These are phyloP conservation scores for Pterostichus madidus DNA, from an alignment of 2,888 invertebrate species.

Conservation along the genomic window DNA sequence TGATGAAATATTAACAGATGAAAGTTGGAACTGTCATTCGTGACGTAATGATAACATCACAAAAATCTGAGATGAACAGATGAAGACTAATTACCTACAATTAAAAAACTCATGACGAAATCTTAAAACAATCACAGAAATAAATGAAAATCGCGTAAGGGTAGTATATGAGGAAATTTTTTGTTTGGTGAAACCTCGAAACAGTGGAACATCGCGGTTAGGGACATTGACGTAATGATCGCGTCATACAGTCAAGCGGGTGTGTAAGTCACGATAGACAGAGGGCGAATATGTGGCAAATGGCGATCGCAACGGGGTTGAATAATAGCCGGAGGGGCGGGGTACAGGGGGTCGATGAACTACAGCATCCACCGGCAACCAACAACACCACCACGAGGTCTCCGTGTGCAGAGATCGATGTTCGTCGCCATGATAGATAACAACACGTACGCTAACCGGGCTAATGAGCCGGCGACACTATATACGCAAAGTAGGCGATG, in stretches of 20 bases:
- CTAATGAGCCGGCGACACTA: conserved; percentile 29
- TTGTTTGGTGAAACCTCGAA: background rate
- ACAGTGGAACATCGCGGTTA: background rate
- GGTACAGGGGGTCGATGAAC: conserved; percentile 59
- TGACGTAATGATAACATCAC: conserved; percentile 32
- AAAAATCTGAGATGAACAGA: background rate
- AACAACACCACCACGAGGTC: conserved; percentile 36
- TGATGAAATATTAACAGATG: conserved; percentile 36
- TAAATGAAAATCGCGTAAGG: background rate
- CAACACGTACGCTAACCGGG: conserved; percentile 54
- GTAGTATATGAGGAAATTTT: background rate
- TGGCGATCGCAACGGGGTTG: conserved; percentile 54
- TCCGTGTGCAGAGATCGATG: conserved; percentile 49
- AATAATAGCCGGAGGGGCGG: conserved; percentile 6
- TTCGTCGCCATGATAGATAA: conserved; percentile 63
- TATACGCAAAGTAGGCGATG: conserved; percentile 27
- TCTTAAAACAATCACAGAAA: background rate
- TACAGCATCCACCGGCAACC: conserved; percentile 37
- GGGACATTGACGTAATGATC: background rate
- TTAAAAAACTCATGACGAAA: background rate
- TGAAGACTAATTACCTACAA: too few species aligned
- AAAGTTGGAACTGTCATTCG: background rate
- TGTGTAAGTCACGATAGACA: conserved; percentile 21
- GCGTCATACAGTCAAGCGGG: background rate
- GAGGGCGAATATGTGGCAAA: conserved; percentile 52